Evolutionary conservation across 2,113 vertebrate species (phyloP), one percentile per base, ranked within the genome.

Genomic region (Patagioenas fasciata): DNA sequence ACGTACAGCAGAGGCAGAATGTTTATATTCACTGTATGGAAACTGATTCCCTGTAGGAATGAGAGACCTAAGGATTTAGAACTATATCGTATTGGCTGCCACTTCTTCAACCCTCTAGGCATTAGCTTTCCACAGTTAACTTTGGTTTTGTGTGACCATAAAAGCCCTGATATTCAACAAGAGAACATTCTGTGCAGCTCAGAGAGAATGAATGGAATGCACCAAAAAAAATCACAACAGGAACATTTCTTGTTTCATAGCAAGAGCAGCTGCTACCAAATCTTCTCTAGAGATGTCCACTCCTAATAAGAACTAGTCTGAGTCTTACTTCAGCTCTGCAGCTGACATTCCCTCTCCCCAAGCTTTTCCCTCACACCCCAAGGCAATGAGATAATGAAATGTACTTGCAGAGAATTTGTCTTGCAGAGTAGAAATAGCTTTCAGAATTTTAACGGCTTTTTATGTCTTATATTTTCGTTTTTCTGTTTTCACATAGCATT

Each of bases 1-100:
- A 93, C 54, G 21, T 77, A 54, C 70, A 69, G 50, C 75, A 88
- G 88, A 82, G 47, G 38, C 58, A 89, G 15, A 28, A 70, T 65
- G 93, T 95, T 96, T 93, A 80, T 95, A 88, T 96, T 91, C 75
- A 62, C 36, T 88, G 0, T 80, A 73, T 78, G 80, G 85, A 85
- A 96, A 90, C 38, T 38, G 86, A 60, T 60, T 95, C 87, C 71
- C 58, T 70, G 47, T 88, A 91, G 85, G 79, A 85, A 89, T 65
- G 32, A 89, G 62, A 82, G n/a, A 87, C 89, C 31, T 77, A 50
- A 91, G 71, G 50, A 94, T 89, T 88, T 91, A 89, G 61, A 51
- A 58, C 60, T 80, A 11, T 91, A 58, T 95, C 87, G 25, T 79
- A 82, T 26, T 80, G 84, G 47, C 47, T 94, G 78, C 71, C 20